Evolutionary conservation across 2,113 vertebrate species (phyloP), one percentile per base, ranked within the genome.

Genomic region (Heterocephalus glaber): DNA sequence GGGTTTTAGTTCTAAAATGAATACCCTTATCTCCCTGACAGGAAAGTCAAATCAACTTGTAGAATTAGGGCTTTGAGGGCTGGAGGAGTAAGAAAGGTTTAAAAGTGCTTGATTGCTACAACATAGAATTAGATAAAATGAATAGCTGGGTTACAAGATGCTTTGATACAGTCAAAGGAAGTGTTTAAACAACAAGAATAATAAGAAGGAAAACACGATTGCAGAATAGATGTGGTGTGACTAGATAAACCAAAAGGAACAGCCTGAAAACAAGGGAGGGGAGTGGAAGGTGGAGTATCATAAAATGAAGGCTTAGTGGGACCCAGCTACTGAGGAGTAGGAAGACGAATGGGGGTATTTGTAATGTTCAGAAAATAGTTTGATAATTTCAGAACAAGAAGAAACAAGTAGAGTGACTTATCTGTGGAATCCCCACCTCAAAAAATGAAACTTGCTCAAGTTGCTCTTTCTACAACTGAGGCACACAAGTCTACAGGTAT

Each of bases 151-250:
- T 93, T 93, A 60, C 6, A 80, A 38, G 17, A 91, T 80, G 19
- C 2, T 0, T n/a, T 68, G 47, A 84, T 76, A 63, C 20, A 65
- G 20, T 60, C n/a, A 80, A 74, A 88, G 28, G 30, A 60, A 84
- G 90, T 54, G n/a, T 83, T 88, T 74, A 54, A 92, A 86, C 38
- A 87, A 7, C 28, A 77, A 47, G 19, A 85, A 65, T 63, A 72
- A 76, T 26, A 86, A 93, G 58, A 80, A 92, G 47, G 41, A 95
- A 95, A 93, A 58, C 30, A 74, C 58, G 80, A 94, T 49, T 38
- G 35, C 6, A 68, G 13, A 83, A 65, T 3, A 58, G 80, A 33
- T 63, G 54, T 38, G 24, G 13, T 56, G 5, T 63, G 63, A 89
- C 24, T 68, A 74, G 88, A 79, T 80, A 76, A 96, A 47, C 2